Evolutionary conservation across 2,888 invertebrate species (phyloP).

Genomic region (Chorisops tibialis): DNA sequence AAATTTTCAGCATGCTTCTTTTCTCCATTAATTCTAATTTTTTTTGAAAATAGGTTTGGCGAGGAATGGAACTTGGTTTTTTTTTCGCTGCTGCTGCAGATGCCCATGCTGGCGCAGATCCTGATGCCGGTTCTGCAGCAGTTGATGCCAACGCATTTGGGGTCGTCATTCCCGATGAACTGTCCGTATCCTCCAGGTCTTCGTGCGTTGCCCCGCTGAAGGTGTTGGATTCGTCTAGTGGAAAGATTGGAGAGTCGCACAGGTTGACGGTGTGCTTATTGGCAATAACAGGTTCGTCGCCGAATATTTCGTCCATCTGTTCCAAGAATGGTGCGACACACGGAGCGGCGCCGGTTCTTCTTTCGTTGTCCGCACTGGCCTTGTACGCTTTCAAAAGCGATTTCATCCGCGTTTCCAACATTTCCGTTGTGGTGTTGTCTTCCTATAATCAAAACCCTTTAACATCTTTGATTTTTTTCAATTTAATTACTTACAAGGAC

Average conservation of each 20-base stretch:
- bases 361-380: constrained; percentile 14
- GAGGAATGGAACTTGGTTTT: not conserved
- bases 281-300: constrained; percentile 10
- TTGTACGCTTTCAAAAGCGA: constrained; percentile 2
- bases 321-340: constrained; percentile 20
- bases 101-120: not conserved
- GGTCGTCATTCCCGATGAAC: too few relatives aligned
- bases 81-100: not conserved
- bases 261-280: constrained; percentile 3
- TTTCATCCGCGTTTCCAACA: not conserved
- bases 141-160: too few relatives aligned
- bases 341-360: constrained; percentile 13
- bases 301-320: constrained; percentile 19
- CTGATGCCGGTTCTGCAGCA: not conserved
- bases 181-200: too few relatives aligned
- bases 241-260: not conserved
- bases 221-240: not conserved
- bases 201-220: too few relatives aligned
- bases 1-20: too few relatives aligned
- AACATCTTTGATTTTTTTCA: too few relatives aligned
- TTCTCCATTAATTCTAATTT: too few relatives aligned
- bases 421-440: not conserved
- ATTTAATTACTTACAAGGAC: too few relatives aligned
- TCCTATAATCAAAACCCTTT: not conserved
- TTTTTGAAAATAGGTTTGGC: not conserved